Evolutionary conservation across 2,888 invertebrate genomes (phyloP), one percentile per base, ranked within the genome.

Genomic region (Serrognathus titanus): DNA sequence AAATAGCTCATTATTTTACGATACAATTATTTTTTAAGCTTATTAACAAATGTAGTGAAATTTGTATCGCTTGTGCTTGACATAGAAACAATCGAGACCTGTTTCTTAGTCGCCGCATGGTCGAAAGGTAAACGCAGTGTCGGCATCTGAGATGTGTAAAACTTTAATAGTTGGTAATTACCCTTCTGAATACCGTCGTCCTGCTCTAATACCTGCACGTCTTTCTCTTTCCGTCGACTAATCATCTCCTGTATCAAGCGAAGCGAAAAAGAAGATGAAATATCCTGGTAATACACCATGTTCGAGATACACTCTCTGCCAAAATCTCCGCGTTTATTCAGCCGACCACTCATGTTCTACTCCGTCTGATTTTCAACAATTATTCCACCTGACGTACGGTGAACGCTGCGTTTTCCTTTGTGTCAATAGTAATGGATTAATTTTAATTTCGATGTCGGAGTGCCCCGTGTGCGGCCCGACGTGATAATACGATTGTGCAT

Each of bases 81-180:
- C 48, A 48, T 48, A 12, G 10, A 31, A 48, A 36, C 48, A 16
- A 16, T 31, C 10, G 9, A 54, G 39, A 48, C 48, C 50, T 24
- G 51, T 56, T 36, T 39, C 12, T 38, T 43, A 46, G 38, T 41
- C 55, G 47, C 13, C 12, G 16, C 11, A 12, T 45, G 20, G 46
- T 40, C 55, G 52, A 38, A 48, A 39, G 40, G 41, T 48, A 48
- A 48, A 31, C 48, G 48, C 36, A 24, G 51, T 59, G 59, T 57
- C 61, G 61, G 61, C 61, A 57, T 52, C 55, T 53, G 57, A 53
- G 58, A 66, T 62, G 66, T 67, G 67, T 67, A 67, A 67, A 67
- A 66, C 64, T 68, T 68, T 68, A 68, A 68, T 68, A 67, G 66
- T 65, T 64, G 63, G 65, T 68, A 68, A 68, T 68, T 68, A 67